Evolutionary conservation across 2,113 vertebrate species (phyloP), one percentile per base, ranked within the genome.

Genomic region (Xyliphius kryptos): DNA sequence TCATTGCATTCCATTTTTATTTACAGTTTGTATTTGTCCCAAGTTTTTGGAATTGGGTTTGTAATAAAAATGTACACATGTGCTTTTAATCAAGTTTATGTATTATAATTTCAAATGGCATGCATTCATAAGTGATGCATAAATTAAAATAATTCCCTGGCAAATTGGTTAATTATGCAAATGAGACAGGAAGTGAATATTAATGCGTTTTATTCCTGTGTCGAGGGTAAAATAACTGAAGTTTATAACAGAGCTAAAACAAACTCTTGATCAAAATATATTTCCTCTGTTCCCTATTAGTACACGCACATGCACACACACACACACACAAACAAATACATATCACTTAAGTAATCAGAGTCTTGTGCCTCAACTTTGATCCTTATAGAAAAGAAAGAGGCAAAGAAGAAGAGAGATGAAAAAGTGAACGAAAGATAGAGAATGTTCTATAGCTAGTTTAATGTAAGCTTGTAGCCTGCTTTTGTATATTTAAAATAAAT

Each of bases 291-390:
- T 37, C 22, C 57, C 49, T 43, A n/a, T n/a, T n/a, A n/a, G n/a
- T n/a, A n/a, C n/a, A n/a, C n/a, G n/a, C n/a, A n/a, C n/a, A n/a
- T n/a, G n/a, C n/a, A n/a, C n/a, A n/a, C n/a, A n/a, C n/a, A n/a
- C n/a, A n/a, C n/a, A n/a, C n/a, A n/a, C n/a, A n/a, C n/a, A n/a
- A n/a, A n/a, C n/a, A n/a, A n/a, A n/a, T n/a, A n/a, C n/a, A n/a
- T n/a, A n/a, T n/a, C 56, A 32, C 22, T 20, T 43, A 56, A 21
- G 70, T 52, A 61, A 48, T 58, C 49, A 19, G 19, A 50, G 44
- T 66, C 66, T 40, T 49, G 49, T 67, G 59, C 43, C 55, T 5
- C 22, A 4, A 38, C 74, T 75, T 72, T 75, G 70, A 75, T 72
- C 70, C 46, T 50, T 1, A 1, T 9, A 1, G 46, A 43, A 49